Conservation (phyloP, 2,888 invertebrate genomes). For the Callimorpha dominula region DNA sequence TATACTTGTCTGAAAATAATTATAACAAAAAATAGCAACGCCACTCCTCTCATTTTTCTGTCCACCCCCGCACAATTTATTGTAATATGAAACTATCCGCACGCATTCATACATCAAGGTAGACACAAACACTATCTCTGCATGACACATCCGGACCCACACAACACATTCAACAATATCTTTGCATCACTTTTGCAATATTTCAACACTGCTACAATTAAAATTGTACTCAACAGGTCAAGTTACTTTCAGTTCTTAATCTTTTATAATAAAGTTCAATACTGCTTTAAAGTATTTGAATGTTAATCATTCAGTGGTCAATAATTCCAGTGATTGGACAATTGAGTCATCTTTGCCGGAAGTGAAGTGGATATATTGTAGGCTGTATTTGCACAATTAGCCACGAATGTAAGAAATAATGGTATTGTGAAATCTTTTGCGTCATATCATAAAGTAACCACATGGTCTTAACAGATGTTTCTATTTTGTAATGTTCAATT, state of each 20-base stretch:
- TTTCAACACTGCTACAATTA: constrained; percentile 41
- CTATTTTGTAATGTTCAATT: neutral
- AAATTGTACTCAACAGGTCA: neutral
- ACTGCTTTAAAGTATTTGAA: neutral
- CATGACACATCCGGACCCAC: constrained; percentile 78
- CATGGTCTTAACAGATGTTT: constrained; percentile 4
- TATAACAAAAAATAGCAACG: neutral
- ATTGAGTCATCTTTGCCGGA: constrained; percentile 40
- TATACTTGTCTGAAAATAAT: no score
- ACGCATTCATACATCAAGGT: constrained; percentile 72
- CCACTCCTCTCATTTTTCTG: constrained; percentile 53
- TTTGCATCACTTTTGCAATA: constrained; percentile 47
- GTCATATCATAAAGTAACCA: neutral
- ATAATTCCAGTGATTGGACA: constrained; percentile 42
- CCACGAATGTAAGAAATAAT: neutral
- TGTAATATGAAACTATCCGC: constrained; percentile 82
- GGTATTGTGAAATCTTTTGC: neutral
- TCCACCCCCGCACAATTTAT: constrained; percentile 82
- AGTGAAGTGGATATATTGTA: constrained; percentile 34
- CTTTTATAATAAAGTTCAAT: neutral
- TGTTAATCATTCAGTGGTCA: constrained; percentile 30
- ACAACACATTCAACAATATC: constrained; percentile 56
- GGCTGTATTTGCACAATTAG: constrained; percentile 21
- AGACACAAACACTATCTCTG: constrained; percentile 71
- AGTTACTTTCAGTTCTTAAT: neutral